Conservation (phyloP, 2,113 vertebrate species). For the Amphiprion ocellaris region DNA sequence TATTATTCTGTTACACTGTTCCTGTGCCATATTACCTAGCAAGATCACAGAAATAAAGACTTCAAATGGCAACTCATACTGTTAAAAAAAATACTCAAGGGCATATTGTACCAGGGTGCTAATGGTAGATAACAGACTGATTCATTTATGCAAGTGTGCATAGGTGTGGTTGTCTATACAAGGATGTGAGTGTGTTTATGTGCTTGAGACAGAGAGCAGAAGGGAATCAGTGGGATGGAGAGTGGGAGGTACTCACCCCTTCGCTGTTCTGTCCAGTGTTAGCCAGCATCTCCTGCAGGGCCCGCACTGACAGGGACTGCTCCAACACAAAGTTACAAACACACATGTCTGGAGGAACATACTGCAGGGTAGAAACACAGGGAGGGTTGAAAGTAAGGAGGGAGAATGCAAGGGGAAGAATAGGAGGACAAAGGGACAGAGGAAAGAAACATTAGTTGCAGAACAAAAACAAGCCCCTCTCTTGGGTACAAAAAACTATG, state of each 20-base stretch:
- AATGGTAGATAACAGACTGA: neutral
- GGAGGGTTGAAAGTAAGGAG: neutral
- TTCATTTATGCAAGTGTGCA: slow-evolving; percentile 16
- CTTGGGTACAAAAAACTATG: neutral
- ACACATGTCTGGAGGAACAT: slow-evolving; percentile 96
- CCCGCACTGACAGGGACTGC: slow-evolving; percentile 95
- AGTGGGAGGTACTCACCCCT: slow-evolving; percentile 88
- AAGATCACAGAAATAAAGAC: neutral
- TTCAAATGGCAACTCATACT: neutral
- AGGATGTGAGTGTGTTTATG: slow-evolving; percentile 14
- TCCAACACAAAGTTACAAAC: slow-evolving; percentile 97
- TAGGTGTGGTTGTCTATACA: slow-evolving; percentile 11
- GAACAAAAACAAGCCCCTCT: slow-evolving; percentile 10
- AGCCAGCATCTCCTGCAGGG: slow-evolving; percentile 98
- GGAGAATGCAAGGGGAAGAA: neutral
- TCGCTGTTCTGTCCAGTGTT: slow-evolving; percentile 89
- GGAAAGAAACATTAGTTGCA: slow-evolving; percentile 20
- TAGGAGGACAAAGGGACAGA: neutral
- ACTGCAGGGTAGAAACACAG: slow-evolving; percentile 78
- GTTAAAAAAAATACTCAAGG: slow-evolving; percentile 13
- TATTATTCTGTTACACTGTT: neutral
- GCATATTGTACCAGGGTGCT: neutral
- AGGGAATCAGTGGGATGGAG: neutral
- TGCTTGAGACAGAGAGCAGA: neutral
- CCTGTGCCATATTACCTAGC: neutral